Percentiles rank a stretch among this genome's conserved stretches.
phyloP scores from a whole-genome alignment of 2,888 invertebrate species.

The Cerceris ruficornis region DNA sequence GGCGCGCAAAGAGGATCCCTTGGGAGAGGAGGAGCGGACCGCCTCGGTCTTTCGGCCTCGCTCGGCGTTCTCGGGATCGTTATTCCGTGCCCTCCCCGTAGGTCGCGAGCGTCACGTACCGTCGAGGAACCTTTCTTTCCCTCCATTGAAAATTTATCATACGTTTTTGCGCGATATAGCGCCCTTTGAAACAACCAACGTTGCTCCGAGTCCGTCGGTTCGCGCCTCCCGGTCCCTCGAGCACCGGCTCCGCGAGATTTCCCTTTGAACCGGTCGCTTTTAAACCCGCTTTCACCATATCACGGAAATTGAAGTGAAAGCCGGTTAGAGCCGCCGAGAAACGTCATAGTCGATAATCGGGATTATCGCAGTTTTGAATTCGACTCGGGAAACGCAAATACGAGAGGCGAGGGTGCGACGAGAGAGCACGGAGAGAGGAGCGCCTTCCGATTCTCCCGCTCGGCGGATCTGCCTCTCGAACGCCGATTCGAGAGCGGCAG shows the following conservation, averaged over 20 bases:
- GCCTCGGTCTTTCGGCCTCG: no score
- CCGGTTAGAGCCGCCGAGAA: neutral
- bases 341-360: conserved; percentile 4
- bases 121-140: conserved; percentile 36
- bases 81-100: no score
- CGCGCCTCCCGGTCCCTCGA: neutral
- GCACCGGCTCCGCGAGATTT: neutral
- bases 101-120: conserved; percentile 34
- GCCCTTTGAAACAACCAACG: conserved; percentile 19
- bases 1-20: neutral
- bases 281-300: conserved; percentile 5
- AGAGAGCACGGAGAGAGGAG: neutral
- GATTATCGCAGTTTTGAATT: conserved; percentile 13
- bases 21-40: no score
- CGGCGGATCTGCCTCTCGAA: neutral
- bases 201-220: conserved; percentile 7
- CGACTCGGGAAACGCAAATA: neutral
- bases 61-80: no score
- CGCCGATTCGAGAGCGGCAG: neutral
- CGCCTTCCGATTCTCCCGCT: conserved; percentile 15
- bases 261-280: neutral
- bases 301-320: neutral
- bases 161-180: conserved; percentile 30
- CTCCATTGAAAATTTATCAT: conserved; percentile 55
- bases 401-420: neutral